A percentile compares a stretch with the other conserved stretches of the same genome.
phyloP scores from a whole-genome alignment of 2,888 invertebrate species.

The Trimorus sp. region DNA sequence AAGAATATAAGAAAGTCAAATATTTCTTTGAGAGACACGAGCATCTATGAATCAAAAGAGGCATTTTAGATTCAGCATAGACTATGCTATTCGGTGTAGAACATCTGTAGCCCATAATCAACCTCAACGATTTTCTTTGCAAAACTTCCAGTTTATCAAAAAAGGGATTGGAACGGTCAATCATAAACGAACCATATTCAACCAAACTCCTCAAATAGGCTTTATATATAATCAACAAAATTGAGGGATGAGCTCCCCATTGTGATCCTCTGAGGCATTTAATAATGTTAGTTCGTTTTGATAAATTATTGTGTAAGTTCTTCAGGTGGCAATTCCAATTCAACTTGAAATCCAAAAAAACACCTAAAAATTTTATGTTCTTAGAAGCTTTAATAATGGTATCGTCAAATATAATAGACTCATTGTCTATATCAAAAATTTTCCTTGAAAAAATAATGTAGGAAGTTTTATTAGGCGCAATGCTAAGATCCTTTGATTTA shows the following conservation, averaged over 20 bases:
- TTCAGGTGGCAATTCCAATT: constrained; percentile 6
- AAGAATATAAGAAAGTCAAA: background rate
- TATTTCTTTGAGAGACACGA: constrained; percentile 12
- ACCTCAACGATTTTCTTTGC: constrained; percentile 2
- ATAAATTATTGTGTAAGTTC: background rate
- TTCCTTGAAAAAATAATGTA: background rate
- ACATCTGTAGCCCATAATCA: constrained; percentile 2
- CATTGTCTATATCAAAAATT: background rate
- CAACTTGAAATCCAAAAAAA: background rate
- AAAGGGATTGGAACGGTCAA: too few species aligned
- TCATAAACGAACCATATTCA: constrained; percentile 15
- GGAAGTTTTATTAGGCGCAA: background rate
- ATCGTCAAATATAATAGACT: too few species aligned
- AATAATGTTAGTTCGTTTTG: background rate
- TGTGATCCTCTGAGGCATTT: background rate
- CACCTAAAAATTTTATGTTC: constrained; percentile 1
- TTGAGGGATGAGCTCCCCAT: background rate
- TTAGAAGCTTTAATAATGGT: background rate
- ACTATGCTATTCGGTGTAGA: constrained; percentile 13
- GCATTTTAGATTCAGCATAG: constrained; percentile 15
- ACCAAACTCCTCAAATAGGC: background rate
- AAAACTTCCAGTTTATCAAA: constrained; percentile 10
- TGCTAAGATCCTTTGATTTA: background rate
- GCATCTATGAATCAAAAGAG: constrained; percentile 10
- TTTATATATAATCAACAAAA: constrained; percentile 5